Conservation (phyloP, 2,888 invertebrate genomes). For the Orchesella flavescens region DNA sequence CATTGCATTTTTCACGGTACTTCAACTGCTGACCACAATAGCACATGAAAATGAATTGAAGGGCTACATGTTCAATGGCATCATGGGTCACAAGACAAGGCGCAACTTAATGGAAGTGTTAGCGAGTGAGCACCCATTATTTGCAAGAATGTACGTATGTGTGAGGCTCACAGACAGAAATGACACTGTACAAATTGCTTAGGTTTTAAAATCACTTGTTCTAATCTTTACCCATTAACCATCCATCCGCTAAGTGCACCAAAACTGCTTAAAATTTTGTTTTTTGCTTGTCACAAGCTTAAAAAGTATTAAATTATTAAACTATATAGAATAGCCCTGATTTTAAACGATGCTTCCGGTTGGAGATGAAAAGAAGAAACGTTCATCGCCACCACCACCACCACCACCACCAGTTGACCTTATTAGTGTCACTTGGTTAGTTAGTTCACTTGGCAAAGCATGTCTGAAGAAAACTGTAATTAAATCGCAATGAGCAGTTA, state of each 20-base stretch:
- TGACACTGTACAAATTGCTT: neutral
- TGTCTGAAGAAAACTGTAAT: slow-evolving; percentile 33
- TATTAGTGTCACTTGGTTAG: slow-evolving; percentile 50
- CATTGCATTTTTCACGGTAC: neutral
- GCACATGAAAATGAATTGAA: slow-evolving; percentile 19
- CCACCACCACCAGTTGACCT: slow-evolving; percentile 33
- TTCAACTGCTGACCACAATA: neutral
- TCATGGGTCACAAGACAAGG: neutral
- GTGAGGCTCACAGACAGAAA: neutral
- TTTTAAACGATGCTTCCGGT: slow-evolving; percentile 31
- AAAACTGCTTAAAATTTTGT: slow-evolving; percentile 17
- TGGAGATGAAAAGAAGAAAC: slow-evolving; percentile 19
- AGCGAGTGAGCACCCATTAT: too few relatives aligned
- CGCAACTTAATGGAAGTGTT: neutral
- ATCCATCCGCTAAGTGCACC: slow-evolving; percentile 11
- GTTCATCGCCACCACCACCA: slow-evolving; percentile 34
- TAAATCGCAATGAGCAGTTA: too few relatives aligned
- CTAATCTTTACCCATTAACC: too few relatives aligned
- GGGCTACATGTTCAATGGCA: slow-evolving; percentile 22
- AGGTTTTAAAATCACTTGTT: too few relatives aligned
- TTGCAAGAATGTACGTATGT: too few relatives aligned
- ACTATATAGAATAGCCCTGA: neutral
- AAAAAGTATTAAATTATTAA: neutral
- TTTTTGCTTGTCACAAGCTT: slow-evolving; percentile 1
- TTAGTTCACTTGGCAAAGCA: slow-evolving; percentile 36